Conservation (phyloP, 2,888 invertebrate species). For the Tiliacea aurago region DNA sequence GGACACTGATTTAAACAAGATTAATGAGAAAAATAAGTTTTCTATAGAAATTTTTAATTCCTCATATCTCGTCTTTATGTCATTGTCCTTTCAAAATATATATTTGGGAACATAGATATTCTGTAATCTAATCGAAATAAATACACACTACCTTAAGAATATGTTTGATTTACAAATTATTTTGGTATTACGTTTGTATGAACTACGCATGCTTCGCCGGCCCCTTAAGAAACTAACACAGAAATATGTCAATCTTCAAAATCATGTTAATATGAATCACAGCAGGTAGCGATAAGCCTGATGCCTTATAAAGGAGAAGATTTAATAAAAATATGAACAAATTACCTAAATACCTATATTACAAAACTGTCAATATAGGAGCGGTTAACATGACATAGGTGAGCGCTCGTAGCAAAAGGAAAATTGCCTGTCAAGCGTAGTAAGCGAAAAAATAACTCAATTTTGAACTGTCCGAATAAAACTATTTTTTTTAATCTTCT, state of each 20-base stretch:
- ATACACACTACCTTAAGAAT: no score
- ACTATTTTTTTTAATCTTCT: conserved; percentile 28
- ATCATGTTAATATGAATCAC: background rate
- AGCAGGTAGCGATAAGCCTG: background rate
- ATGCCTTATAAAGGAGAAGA: background rate
- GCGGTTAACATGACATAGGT: conserved; percentile 42
- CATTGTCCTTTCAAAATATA: no score
- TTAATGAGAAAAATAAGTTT: no score
- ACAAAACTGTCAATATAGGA: conserved; percentile 37
- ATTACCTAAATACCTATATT: conserved; percentile 17
- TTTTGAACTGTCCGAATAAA: conserved; percentile 39
- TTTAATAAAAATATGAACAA: conserved; percentile 24
- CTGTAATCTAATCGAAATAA: no score
- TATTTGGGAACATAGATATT: no score
- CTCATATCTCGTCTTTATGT: no score
- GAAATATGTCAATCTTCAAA: background rate
- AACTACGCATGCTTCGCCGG: no score
- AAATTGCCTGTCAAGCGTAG: conserved; percentile 43
- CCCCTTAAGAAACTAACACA: background rate
- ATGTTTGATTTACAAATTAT: no score
- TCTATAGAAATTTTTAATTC: no score
- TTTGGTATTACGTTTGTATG: no score
- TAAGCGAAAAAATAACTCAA: conserved; percentile 41
- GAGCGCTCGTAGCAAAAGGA: conserved; percentile 21
- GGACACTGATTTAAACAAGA: no score